phyloP scores from a whole-genome alignment of 2,888 invertebrate species.

The Drosophila nigritarsus region DNA sequence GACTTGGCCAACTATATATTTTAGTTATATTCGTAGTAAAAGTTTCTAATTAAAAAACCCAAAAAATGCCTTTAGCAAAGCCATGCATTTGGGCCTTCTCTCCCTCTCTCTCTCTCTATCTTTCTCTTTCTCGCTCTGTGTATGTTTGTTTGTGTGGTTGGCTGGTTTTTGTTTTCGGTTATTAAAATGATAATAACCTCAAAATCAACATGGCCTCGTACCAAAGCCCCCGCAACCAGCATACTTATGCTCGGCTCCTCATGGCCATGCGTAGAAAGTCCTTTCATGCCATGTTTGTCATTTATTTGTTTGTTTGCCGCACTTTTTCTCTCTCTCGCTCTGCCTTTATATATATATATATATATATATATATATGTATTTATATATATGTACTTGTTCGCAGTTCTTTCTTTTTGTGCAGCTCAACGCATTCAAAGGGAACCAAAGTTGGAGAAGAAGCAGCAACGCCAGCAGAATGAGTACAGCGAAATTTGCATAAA shows the following conservation, averaged over 20 bases:
- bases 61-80: constrained; percentile 56
- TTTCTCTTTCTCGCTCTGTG: background rate
- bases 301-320: constrained; percentile 71
- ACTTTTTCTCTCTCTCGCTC: background rate
- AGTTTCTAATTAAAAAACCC: constrained; percentile 70
- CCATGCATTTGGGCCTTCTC: constrained; percentile 14
- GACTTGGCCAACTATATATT: constrained; percentile 44
- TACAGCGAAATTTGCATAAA: constrained; percentile 71
- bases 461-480: constrained; percentile 19
- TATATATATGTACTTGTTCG: constrained; percentile 22
- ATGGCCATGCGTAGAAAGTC: constrained; percentile 72
- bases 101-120: background rate
- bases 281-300: constrained; percentile 77
- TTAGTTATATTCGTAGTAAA: constrained; percentile 57
- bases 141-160: constrained; percentile 25
- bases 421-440: constrained; percentile 59
- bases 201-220: constrained; percentile 68
- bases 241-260: constrained; percentile 29
- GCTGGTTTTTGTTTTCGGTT: constrained; percentile 66
- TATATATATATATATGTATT: background rate
- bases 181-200: constrained; percentile 78
- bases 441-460: constrained; percentile 13
- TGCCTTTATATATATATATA: background rate
- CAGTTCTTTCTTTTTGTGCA: constrained; percentile 35
- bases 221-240: background rate